Base-by-base conservation (phyloP, 2,888 invertebrate genomes). In the Cantharis flavilabris region DNA sequence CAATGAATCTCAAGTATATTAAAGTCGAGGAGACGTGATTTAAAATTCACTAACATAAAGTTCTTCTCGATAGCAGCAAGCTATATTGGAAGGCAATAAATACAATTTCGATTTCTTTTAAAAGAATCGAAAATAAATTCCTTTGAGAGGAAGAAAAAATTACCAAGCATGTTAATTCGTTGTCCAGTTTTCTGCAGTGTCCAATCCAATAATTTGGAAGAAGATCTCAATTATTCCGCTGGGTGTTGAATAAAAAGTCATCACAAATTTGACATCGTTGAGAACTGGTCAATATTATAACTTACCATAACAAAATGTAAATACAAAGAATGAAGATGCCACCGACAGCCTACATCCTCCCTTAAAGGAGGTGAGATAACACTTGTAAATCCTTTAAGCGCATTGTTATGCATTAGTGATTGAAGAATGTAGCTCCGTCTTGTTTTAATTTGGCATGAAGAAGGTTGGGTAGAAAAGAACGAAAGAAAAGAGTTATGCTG, bases 301-400 rank as follows among this genome's bases (percentile, higher is more conserved):
- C 69, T 64, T 72, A 62, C 80, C 78, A 80, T 76, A 80, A 70
- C 49, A 72, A 63, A 70, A 80, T 80, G 80, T 69, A 77, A 80
- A 80, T 80, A 71, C 72, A 69, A 64, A 67, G 72, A 75, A 80
- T 80, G 80, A 80, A 80, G 80, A 80, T 72, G 72, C 76, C 23
- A 69, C 75, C 69, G 73, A 70, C 71, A 79, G 76, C 73, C 76
- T 73, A 73, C 73, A 71, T 72, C 72, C 72, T 77, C 77, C 77
- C 74, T 72, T 74, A 78, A 80, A 78, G 78, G 76, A 80, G 77
- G 76, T 71, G 78, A 69, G 76, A 78, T 76, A 78, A 80, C 80
- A 78, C 80, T 73, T 78, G 78, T 78, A 76, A 71, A 73, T 74
- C 69, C 72, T 69, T 62, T 67, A 74, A 72, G 26, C 16, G 71